Base-by-base conservation (phyloP, 2,113 vertebrate genomes). In the Cottus gobio region DNA sequence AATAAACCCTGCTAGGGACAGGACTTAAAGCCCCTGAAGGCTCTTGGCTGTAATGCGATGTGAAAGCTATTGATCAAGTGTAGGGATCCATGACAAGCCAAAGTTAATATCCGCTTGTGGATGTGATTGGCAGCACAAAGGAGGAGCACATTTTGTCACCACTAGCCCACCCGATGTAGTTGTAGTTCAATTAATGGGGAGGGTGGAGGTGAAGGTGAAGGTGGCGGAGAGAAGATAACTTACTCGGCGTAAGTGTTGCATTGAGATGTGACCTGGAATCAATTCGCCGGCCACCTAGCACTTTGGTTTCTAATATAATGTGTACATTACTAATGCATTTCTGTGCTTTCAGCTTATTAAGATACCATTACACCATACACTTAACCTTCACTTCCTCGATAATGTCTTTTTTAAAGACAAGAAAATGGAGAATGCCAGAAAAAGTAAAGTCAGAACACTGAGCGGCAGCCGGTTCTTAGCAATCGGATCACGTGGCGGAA, bases 1-100 rank as follows among this genome's bases (percentile, higher is more conserved):
- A 94, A 31, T 15, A 52, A 28, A 3, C 50, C 34, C 34, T 6
- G 12, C 44, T 13, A 34, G 93, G 24, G n/a, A 24, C 54, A 24
- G 64, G 93, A 92, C 93, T 44, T 93, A 46, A 36, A 62, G 93
- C 91, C 92, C 95, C 71, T 93, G 90, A 93, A 93, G 95, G 95
- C 93, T 92, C 94, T 92, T 89, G 88, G 89, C 92, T 94, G 91
- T 96, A 96, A 96, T 95, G 95, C 95, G 95, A 95, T 96, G 96
- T 96, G 96, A 97, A 96, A 95, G 95, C 94, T 96, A 97, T 96
- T 95, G 96, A 97, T 97, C 96, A 95, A 94, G 95, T 91, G 95
- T 94, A 92, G 90, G 92, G 95, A 94, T 95, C 95, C 95, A 92
- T 96, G 96, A 96, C 96, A 96, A 95, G 94, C 90, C 89, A 91